A percentile compares a stretch with the other conserved stretches of the same genome.
Evolutionary conservation across 2,113 vertebrate species (phyloP).

Genomic region (Poecile atricapillus): DNA sequence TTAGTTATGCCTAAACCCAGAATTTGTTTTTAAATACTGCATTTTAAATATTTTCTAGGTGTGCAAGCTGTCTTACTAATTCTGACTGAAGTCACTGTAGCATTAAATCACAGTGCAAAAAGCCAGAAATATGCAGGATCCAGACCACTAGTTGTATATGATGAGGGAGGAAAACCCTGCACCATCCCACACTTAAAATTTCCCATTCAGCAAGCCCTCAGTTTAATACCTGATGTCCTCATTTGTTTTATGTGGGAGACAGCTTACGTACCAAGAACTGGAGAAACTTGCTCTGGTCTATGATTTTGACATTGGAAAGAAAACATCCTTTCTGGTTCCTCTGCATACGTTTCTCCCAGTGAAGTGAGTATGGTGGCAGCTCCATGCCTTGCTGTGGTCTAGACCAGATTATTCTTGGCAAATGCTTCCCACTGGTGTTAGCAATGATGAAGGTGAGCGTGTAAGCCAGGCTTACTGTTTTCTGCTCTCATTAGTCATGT

Average conservation of each 20-base stretch:
- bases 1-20: neutral
- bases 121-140: neutral
- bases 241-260: neutral
- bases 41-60: neutral
- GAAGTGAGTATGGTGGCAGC: neutral
- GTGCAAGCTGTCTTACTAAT: neutral
- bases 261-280: neutral
- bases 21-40: neutral
- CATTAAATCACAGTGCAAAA: neutral
- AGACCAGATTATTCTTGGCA: neutral
- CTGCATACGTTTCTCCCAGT: neutral
- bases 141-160: neutral
- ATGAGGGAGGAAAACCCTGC: neutral
- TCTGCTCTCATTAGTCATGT: neutral
- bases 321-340: neutral
- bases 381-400: neutral
- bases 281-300: neutral
- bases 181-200: neutral
- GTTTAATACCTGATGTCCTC: neutral
- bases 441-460: neutral
- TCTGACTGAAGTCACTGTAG: neutral
- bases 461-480: neutral
- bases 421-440: neutral
- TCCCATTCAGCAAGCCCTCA: neutral
- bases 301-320: neutral